Conservation (phyloP, 2,888 invertebrate genomes). For the Bugula neritina region DNA sequence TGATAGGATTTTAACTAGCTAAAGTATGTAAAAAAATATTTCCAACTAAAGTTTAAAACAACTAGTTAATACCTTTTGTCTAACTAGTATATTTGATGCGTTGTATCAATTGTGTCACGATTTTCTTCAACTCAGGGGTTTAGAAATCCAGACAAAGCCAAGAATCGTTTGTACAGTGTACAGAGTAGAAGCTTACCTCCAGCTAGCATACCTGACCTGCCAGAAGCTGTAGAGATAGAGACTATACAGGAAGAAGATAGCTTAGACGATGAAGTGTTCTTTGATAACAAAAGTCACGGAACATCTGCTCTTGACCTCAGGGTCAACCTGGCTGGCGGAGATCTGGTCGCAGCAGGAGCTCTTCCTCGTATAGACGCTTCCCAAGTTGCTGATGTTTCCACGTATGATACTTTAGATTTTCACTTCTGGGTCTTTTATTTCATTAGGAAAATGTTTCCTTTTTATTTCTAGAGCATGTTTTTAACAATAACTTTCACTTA, state of each 20-base stretch:
- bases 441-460: too few species aligned
- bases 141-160: not conserved
- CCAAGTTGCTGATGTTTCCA: not conserved
- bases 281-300: slow-evolving; percentile 27
- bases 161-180: slow-evolving; percentile 1
- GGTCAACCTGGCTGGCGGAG: not conserved
- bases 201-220: not conserved
- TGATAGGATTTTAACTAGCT: too few species aligned
- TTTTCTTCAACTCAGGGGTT: slow-evolving; percentile 9
- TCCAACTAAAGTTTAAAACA: too few species aligned
- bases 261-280: slow-evolving; percentile 25
- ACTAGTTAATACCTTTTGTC: too few species aligned
- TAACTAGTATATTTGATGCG: too few species aligned
- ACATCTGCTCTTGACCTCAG: slow-evolving; percentile 23
- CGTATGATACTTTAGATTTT: too few species aligned
- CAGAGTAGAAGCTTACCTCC: slow-evolving; percentile 21
- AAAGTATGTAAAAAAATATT: too few species aligned
- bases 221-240: not conserved
- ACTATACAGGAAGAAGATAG: slow-evolving; percentile 16
- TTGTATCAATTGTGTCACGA: too few species aligned
- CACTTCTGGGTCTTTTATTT: too few species aligned
- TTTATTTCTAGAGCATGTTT: too few species aligned
- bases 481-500: too few species aligned
- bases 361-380: not conserved
- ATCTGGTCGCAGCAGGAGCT: not conserved